These are phyloP conservation scores for Aythya baeri DNA, from an alignment of 2,113 vertebrate genomes.

Conservation along the genomic window DNA sequence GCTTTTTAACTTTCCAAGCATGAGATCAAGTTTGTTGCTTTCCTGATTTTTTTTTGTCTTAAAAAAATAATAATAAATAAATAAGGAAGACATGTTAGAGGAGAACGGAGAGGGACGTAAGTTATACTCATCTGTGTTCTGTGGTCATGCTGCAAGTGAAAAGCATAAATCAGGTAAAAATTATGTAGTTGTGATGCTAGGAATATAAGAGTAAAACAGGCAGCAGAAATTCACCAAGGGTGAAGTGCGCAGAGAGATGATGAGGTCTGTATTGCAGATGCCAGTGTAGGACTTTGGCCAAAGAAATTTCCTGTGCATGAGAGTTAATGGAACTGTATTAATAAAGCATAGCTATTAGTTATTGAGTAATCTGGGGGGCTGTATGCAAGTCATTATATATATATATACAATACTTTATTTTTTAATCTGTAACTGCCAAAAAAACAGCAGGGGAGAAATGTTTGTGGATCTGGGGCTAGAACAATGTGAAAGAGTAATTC, in stretches of 20 bases:
- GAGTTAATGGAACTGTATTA: background rate
- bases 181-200: background rate
- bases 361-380: background rate
- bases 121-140: background rate
- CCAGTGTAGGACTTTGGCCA: background rate
- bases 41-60: background rate
- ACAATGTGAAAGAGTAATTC: background rate
- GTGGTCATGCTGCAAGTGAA: background rate
- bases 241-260: background rate
- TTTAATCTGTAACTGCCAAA: background rate
- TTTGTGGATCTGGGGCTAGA: background rate
- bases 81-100: background rate
- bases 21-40: background rate
- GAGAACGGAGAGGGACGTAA: background rate
- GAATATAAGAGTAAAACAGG: background rate
- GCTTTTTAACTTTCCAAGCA: background rate
- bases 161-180: background rate
- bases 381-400: background rate
- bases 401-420: too few species aligned
- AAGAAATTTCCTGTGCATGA: background rate
- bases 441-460: background rate
- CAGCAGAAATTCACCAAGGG: background rate
- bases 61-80: background rate
- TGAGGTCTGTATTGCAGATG: background rate
- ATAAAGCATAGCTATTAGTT: background rate